A percentile compares a stretch with the other conserved stretches of the same genome.
These are phyloP conservation scores for Lynx canadensis DNA, from an alignment of 2,113 vertebrate species.

Conservation along the genomic window DNA sequence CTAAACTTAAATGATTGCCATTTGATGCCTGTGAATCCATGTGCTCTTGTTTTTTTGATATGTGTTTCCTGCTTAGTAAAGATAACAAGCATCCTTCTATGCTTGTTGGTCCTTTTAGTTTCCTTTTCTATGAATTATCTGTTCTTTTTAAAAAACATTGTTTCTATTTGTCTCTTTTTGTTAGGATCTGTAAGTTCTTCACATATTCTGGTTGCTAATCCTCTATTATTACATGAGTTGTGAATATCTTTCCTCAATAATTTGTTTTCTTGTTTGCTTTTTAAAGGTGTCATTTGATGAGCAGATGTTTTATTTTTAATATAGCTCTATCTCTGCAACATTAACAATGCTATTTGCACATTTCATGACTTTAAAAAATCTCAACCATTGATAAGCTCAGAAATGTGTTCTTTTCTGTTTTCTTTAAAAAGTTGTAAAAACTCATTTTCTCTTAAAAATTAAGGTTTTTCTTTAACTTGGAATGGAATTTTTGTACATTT, in stretches of 20 bases:
- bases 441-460: background rate
- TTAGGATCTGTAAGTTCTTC: background rate
- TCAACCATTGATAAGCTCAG: background rate
- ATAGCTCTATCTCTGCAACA: background rate
- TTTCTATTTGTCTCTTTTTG: background rate
- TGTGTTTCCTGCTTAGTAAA: background rate
- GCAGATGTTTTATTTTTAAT: background rate
- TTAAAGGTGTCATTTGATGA: background rate
- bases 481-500: background rate
- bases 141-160: background rate
- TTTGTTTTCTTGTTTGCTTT: background rate
- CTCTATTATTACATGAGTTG: background rate
- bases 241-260: background rate
- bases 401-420: background rate
- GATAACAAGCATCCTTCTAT: background rate
- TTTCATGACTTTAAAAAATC: background rate
- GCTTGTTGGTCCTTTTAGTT: background rate
- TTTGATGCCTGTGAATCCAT: background rate
- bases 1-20: background rate
- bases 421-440: background rate
- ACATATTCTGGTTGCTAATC: background rate
- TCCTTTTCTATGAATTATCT: background rate
- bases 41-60: background rate
- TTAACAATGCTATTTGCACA: background rate
- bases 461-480: background rate